phyloP scores from a whole-genome alignment of 23 tunicate genomes.

The Trididemnum clinides region DNA sequence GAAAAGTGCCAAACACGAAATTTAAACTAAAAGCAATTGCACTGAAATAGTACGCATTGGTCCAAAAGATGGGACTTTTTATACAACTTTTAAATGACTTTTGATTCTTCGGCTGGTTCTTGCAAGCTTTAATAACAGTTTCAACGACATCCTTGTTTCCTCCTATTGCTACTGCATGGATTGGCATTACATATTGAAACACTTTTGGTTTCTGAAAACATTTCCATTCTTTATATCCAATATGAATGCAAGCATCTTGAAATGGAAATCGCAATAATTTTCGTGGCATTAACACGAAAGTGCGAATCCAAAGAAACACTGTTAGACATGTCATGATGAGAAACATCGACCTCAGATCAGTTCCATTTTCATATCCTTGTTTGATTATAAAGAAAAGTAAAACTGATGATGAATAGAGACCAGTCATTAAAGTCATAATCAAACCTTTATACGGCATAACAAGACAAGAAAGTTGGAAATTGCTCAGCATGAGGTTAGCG shows the following conservation, averaged over 20 bases:
- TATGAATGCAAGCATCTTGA: neutral
- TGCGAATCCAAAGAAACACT: constrained; percentile 20
- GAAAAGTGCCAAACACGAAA: neutral
- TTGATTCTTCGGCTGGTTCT: neutral
- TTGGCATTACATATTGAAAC: neutral
- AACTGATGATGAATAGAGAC: constrained; percentile 20
- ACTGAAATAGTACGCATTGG: constrained; percentile 24
- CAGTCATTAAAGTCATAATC: constrained; percentile 8
- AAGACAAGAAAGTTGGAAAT: constrained; percentile 53
- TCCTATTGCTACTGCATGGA: neutral
- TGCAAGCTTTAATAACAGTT: neutral
- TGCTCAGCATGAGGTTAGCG: neutral
- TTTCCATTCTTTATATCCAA: constrained; percentile 16
- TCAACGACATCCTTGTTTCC: neutral
- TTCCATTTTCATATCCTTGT: constrained; percentile 16
- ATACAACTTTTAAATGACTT: constrained; percentile 1
- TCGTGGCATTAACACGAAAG: constrained; percentile 30
- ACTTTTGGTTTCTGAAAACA: neutral
- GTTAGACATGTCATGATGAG: neutral
- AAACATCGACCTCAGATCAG: neutral
- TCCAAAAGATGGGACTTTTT: constrained; percentile 12
- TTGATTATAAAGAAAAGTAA: constrained; percentile 30
- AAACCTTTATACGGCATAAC: neutral
- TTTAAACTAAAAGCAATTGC: neutral
- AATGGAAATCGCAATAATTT: neutral